Conservation (phyloP, 2,797 vertebrate genomes). For the Paguma larvata region DNA sequence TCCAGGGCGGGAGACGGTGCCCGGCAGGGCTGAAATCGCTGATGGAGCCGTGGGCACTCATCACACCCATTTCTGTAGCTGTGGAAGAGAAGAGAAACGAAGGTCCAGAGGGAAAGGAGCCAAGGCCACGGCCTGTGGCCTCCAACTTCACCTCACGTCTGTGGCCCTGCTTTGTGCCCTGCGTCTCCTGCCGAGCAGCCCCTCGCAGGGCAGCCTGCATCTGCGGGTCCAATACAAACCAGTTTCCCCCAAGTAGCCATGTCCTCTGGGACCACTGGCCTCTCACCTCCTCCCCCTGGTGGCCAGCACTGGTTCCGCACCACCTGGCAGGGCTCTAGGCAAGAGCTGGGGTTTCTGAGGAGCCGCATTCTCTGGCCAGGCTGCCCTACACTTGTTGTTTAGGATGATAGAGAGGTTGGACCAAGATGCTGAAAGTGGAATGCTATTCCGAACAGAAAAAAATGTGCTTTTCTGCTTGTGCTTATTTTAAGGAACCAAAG, state of each 20-base stretch:
- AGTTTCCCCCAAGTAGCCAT: not conserved
- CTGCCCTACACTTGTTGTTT: not conserved
- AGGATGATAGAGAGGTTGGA: not conserved
- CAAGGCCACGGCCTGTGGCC: not conserved
- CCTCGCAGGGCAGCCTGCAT: not conserved
- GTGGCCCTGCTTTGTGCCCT: not conserved
- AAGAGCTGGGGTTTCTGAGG: not conserved
- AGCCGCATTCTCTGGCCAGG: not conserved
- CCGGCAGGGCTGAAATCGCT: not conserved
- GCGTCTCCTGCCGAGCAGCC: not conserved
- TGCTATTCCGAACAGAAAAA: not conserved
- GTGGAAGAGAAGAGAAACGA: not conserved
- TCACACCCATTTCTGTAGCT: not conserved
- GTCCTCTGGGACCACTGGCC: not conserved
- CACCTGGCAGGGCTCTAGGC: not conserved
- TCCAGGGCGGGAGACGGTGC: not conserved
- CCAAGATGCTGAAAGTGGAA: slow-evolving; percentile 1
- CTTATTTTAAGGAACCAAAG: slow-evolving; percentile 45
- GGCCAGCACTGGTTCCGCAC: not conserved
- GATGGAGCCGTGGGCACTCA: not conserved
- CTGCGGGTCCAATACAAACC: not conserved
- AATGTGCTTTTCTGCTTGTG: slow-evolving; percentile 49
- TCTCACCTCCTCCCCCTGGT: slow-evolving; percentile 12
- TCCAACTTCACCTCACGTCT: not conserved
- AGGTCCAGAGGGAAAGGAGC: not conserved